phyloP scores from a whole-genome alignment of 2,797 vertebrate genomes.

The Bucorvus abyssinicus region DNA sequence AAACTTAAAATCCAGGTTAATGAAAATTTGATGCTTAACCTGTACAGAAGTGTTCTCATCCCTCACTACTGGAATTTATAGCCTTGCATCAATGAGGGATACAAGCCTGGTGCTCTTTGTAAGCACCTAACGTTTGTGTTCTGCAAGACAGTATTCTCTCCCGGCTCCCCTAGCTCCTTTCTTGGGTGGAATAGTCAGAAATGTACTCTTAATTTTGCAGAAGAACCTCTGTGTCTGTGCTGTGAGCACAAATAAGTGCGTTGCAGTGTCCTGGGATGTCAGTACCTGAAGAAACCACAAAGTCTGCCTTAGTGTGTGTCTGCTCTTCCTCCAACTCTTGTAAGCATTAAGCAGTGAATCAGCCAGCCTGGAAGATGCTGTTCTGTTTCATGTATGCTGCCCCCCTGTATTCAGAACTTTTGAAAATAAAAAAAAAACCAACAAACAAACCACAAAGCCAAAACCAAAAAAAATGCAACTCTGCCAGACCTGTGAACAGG shows the following conservation, averaged over 20 bases:
- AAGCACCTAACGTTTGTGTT: not conserved
- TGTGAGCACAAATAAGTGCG: not conserved
- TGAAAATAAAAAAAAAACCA: not conserved
- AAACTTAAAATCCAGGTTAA: not conserved
- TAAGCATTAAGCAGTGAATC: not conserved
- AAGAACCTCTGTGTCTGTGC: fast-evolving
- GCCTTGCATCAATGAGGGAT: not conserved
- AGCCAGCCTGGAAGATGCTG: fast-evolving
- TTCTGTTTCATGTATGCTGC: not conserved
- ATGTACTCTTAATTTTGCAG: not conserved
- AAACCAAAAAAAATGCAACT: no score
- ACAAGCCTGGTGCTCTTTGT: not conserved
- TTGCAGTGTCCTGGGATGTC: not conserved
- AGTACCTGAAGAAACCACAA: not conserved
- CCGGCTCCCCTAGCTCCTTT: not conserved
- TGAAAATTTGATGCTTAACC: not conserved
- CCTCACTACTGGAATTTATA: not conserved
- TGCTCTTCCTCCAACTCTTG: not conserved
- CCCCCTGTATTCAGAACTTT: not conserved
- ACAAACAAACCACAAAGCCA: no score
- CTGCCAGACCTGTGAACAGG: not conserved
- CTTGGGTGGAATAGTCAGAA: not conserved
- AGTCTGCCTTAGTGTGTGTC: not conserved
- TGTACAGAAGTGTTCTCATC: not conserved
- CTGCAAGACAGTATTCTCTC: not conserved